These are phyloP conservation scores for Sylvia atricapilla DNA, from an alignment of 2,113 vertebrate species.

Conservation along the genomic window DNA sequence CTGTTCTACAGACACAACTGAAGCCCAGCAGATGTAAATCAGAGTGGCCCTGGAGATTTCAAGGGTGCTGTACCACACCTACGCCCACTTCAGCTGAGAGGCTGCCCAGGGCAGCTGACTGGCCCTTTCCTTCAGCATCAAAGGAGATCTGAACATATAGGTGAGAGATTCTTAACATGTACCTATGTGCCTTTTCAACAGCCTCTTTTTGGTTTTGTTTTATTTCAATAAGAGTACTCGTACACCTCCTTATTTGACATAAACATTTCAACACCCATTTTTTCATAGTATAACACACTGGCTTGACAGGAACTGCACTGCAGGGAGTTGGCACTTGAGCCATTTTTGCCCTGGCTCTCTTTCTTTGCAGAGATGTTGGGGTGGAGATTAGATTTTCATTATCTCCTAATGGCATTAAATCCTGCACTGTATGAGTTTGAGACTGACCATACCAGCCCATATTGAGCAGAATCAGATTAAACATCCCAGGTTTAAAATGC, in stretches of 20 bases:
- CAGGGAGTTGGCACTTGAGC: neutral
- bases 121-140: neutral
- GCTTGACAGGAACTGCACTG: neutral
- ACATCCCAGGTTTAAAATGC: neutral
- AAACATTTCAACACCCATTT: neutral
- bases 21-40: neutral
- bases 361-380: neutral
- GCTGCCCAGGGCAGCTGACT: neutral
- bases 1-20: rapidly evolving
- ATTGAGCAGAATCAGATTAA: slow-evolving; percentile 20
- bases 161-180: neutral
- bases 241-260: neutral
- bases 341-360: neutral
- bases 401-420: slow-evolving; percentile 49
- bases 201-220: neutral
- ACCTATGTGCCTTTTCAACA: neutral
- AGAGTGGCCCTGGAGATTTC: neutral
- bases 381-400: slow-evolving; percentile 18
- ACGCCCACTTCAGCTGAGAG: neutral
- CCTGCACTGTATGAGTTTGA: neutral
- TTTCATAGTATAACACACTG: neutral
- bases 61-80: rapidly evolving
- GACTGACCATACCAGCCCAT: neutral
- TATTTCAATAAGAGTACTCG: neutral
- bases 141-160: neutral